These are phyloP conservation scores for Urocyon cinereoargenteus DNA, from an alignment of 2,797 vertebrate species.

Conservation along the genomic window DNA sequence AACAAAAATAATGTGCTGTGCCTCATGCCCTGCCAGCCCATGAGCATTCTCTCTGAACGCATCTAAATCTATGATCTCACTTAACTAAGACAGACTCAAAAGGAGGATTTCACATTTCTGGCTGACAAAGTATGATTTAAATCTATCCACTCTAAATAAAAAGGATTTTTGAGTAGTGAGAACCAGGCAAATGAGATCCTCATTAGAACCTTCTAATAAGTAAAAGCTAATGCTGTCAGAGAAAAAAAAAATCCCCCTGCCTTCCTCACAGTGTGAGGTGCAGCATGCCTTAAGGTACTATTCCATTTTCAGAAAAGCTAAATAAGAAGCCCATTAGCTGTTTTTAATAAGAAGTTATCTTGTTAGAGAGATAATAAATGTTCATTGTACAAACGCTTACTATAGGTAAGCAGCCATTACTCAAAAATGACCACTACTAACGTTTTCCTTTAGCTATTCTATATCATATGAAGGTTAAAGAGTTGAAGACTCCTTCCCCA, in stretches of 20 bases:
- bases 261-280: conserved; percentile 66
- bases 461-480: neutral
- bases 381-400: conserved; percentile 65
- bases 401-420: conserved; percentile 37
- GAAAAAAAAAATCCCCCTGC: conserved; percentile 21
- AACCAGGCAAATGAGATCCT: conserved; percentile 69
- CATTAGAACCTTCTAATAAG: conserved; percentile 75
- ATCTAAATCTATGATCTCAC: neutral
- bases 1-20: neutral
- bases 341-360: conserved; percentile 72
- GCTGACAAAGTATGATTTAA: conserved; percentile 49
- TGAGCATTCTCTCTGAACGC: neutral
- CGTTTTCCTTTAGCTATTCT: conserved; percentile 57
- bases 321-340: conserved; percentile 60
- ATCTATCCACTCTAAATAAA: conserved; percentile 61
- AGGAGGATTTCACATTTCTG: conserved; percentile 56
- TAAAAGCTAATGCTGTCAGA: conserved; percentile 63
- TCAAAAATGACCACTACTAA: conserved; percentile 11
- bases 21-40: neutral
- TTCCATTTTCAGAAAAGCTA: conserved; percentile 48
- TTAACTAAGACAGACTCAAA: conserved; percentile 52
- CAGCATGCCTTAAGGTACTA: conserved; percentile 22
- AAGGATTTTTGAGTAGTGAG: conserved; percentile 59
- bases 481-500: conserved; percentile 15
- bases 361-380: conserved; percentile 54